A percentile compares a stretch with the other conserved stretches of the same genome.
phyloP scores from a whole-genome alignment of 1,140 invertebrate genomes.

The Solenopsis invicta region DNA sequence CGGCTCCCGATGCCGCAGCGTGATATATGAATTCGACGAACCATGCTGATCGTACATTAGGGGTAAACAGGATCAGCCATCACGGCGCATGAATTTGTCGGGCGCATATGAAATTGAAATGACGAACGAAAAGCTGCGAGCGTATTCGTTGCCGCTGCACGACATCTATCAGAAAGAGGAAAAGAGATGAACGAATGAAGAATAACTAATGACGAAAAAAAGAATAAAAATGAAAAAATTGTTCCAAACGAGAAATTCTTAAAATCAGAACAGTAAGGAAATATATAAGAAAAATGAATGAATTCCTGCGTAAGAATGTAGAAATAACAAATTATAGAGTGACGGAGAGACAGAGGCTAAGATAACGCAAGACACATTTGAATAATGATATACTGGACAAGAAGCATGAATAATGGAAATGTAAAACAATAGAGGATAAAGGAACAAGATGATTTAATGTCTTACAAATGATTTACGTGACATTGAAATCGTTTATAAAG shows the following conservation, averaged over 20 bases:
- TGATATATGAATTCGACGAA: slow-evolving; percentile 67
- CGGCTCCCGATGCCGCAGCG: slow-evolving; percentile 60
- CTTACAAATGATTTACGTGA: slow-evolving; percentile 53
- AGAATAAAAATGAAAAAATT: not conserved
- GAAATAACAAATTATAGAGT: slow-evolving; percentile 44
- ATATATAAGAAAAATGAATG: not conserved
- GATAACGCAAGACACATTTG: slow-evolving; percentile 61
- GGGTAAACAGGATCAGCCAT: slow-evolving; percentile 59
- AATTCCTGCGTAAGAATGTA: slow-evolving; percentile 35
- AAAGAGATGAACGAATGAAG: not conserved
- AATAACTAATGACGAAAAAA: not conserved
- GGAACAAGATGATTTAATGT: slow-evolving; percentile 48
- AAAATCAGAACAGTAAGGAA: not conserved
- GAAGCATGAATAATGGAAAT: slow-evolving; percentile 64
- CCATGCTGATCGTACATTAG: slow-evolving; percentile 72
- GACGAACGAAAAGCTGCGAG: slow-evolving; percentile 36
- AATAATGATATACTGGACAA: slow-evolving; percentile 65
- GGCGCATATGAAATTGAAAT: slow-evolving; percentile 44
- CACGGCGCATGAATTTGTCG: slow-evolving; percentile 63
- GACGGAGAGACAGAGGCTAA: slow-evolving; percentile 42
- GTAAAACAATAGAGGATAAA: slow-evolving; percentile 64
- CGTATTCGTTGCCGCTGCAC: not conserved
- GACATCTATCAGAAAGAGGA: not conserved
- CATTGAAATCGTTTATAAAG: slow-evolving; percentile 21
- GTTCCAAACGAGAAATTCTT: not conserved